Percentiles rank a stretch among this genome's conserved stretches.
Evolutionary conservation across 2,797 vertebrate species (phyloP).

Genomic region (Ctenopoma multispine): DNA sequence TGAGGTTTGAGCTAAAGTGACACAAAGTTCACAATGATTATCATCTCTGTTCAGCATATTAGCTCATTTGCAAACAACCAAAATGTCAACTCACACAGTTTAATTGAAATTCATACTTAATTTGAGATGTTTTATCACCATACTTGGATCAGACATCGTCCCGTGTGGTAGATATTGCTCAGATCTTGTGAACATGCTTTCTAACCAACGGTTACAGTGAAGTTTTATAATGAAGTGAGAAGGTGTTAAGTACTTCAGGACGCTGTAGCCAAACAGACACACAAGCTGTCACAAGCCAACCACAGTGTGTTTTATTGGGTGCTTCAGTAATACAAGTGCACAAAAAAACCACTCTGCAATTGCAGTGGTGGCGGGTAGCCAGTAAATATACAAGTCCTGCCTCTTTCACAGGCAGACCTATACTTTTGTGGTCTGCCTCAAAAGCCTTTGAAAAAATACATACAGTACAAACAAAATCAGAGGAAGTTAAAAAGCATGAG

Average conservation of each 20-base stretch:
- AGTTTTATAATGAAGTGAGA: neutral
- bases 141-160: too few species aligned
- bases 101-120: too few species aligned
- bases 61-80: too few species aligned
- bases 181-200: too few species aligned
- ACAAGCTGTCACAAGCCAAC: conserved; percentile 79
- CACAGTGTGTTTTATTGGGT: conserved; percentile 98
- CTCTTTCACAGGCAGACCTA: conserved; percentile 90
- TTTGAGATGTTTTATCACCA: too few species aligned
- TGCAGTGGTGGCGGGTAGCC: conserved; percentile 94
- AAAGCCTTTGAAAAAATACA: conserved; percentile 90
- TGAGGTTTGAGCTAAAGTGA: too few species aligned
- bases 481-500: conserved; percentile 85
- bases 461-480: conserved; percentile 86
- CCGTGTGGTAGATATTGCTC: too few species aligned
- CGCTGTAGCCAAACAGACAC: conserved; percentile 35
- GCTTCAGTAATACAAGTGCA: conserved; percentile 99
- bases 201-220: too few species aligned
- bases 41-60: too few species aligned
- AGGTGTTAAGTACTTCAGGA: conserved; percentile 30
- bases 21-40: too few species aligned
- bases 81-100: too few species aligned
- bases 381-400: conserved; percentile 98
- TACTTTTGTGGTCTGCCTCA: conserved; percentile 91
- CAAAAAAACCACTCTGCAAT: conserved; percentile 94